These are phyloP conservation scores for Anthopleura sola DNA, from an alignment of 64 coral and sea anemone species.

Conservation along the genomic window DNA sequence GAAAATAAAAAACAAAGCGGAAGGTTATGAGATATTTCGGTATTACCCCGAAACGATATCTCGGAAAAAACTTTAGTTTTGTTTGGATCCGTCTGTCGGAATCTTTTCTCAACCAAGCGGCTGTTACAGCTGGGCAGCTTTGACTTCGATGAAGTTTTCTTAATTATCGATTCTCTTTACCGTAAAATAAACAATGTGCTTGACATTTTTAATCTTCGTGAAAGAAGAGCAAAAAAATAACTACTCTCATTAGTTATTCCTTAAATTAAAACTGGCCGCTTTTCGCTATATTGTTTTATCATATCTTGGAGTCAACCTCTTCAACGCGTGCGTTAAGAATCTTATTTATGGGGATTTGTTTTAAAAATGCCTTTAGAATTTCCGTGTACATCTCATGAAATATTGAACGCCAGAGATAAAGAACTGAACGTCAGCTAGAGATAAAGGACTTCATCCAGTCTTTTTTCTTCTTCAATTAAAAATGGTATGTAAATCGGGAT, in stretches of 20 bases:
- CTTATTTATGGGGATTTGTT: not conserved
- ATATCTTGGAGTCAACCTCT: not conserved
- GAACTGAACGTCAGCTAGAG: not conserved
- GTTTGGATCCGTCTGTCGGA: too few species aligned
- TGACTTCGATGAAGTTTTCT: too few species aligned
- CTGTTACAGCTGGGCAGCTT: too few species aligned
- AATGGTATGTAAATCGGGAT: conserved; percentile 11
- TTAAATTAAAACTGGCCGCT: not conserved
- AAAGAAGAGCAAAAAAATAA: not conserved
- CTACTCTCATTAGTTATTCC: not conserved
- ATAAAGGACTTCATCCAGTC: not conserved
- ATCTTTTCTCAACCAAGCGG: too few species aligned
- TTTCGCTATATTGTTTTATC: not conserved
- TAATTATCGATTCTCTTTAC: too few species aligned
- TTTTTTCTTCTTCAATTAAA: not conserved
- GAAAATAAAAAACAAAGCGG: not conserved
- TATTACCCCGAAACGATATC: too few species aligned
- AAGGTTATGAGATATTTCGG: too few species aligned
- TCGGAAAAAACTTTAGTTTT: too few species aligned
- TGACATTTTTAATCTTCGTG: not conserved
- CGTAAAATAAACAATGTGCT: not conserved
- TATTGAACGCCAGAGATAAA: not conserved
- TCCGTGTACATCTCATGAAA: not conserved
- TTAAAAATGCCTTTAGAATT: not conserved
- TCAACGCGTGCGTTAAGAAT: not conserved